Percentiles rank a stretch among this genome's conserved stretches.
Evolutionary conservation across 2,888 invertebrate species (phyloP).

Genomic region (Drosophila merina): DNA sequence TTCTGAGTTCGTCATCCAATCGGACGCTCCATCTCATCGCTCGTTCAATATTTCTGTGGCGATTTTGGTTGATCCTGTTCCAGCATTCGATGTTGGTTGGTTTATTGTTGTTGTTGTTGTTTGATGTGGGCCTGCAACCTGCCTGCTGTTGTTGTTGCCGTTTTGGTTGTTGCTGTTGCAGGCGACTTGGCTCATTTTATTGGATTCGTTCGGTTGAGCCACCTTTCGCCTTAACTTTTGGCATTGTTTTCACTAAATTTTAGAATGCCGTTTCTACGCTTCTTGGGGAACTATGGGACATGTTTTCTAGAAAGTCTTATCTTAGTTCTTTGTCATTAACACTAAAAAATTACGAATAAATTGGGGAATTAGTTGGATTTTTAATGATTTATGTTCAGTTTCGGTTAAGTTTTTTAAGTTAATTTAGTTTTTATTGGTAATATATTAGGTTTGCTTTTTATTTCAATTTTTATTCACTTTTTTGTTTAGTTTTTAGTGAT

Average conservation of each 20-base stretch:
- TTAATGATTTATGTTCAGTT: too few species aligned
- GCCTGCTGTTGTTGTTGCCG: conserved; percentile 29
- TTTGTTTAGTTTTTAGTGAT: not conserved
- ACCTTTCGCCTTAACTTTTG: conserved; percentile 50
- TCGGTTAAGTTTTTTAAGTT: not conserved
- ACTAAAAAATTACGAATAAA: conserved; percentile 15
- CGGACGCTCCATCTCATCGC: conserved; percentile 63
- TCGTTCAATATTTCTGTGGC: conserved; percentile 25
- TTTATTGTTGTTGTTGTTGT: conserved; percentile 33
- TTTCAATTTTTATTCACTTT: not conserved
- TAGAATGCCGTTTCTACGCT: conserved; percentile 23
- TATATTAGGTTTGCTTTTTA: not conserved
- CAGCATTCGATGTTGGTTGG: conserved; percentile 3
- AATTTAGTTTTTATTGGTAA: not conserved
- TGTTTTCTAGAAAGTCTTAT: conserved; percentile 32
- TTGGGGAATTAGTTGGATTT: not conserved
- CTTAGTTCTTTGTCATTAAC: conserved; percentile 32
- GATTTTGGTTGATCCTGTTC: conserved; percentile 17
- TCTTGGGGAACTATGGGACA: conserved; percentile 33
- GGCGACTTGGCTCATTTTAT: conserved; percentile 59
- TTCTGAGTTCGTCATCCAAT: conserved; percentile 56
- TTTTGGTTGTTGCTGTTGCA: conserved; percentile 40
- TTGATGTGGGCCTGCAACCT: conserved; percentile 52
- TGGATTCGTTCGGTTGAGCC: conserved; percentile 41
- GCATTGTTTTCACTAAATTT: conserved; percentile 52